Conservation (phyloP, 2,888 invertebrate species). For the Oasisia sp. region DNA sequence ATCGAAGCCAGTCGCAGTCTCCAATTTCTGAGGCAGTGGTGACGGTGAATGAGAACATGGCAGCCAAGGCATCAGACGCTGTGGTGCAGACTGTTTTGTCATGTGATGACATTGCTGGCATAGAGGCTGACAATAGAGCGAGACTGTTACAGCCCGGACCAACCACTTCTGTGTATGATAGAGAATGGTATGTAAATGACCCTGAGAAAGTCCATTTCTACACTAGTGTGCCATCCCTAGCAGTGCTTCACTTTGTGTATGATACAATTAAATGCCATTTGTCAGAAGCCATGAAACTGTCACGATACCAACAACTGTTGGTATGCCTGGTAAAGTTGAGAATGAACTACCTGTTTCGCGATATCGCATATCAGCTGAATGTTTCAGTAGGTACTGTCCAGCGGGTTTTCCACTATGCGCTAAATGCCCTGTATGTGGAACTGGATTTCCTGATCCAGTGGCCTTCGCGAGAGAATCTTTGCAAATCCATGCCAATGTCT, state of each 20-base stretch:
- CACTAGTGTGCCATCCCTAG: background rate
- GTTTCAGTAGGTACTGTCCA: no score
- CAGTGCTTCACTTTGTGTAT: background rate
- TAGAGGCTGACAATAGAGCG: background rate
- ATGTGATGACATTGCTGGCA: background rate
- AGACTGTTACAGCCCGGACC: background rate
- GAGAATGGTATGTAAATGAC: background rate
- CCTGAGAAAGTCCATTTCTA: background rate
- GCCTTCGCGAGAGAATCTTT: background rate
- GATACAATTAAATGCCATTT: background rate
- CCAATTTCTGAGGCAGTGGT: background rate
- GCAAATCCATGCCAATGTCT: background rate
- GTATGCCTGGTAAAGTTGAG: background rate
- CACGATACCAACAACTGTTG: background rate
- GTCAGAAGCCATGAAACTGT: background rate
- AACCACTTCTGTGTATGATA: background rate
- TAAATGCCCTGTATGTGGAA: background rate
- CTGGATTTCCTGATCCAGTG: background rate
- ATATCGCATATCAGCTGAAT: no score
- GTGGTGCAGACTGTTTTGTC: background rate
- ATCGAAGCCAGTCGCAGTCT: background rate
- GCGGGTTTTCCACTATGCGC: no score
- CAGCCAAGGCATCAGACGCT: background rate
- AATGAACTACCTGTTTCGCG: no score
- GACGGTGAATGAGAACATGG: background rate